Base-by-base conservation (phyloP, 2,113 vertebrate species). In the Thalassarche chlororhynchos region DNA sequence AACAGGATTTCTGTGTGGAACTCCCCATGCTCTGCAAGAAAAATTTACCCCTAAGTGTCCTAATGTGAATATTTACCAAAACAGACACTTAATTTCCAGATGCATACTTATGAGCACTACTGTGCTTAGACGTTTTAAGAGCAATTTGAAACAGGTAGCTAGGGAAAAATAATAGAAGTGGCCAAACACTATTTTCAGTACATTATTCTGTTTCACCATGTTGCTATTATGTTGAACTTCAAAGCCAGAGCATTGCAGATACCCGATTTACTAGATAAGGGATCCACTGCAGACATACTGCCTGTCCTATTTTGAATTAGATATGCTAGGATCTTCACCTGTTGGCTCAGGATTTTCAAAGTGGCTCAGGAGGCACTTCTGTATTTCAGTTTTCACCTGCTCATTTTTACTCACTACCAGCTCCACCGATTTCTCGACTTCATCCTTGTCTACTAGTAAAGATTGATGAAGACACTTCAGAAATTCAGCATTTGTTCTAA, bases 11-110 rank as follows among this genome's bases (percentile, higher is more conserved):
- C 75, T 88, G 38, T 71, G 76, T 74, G 71, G 68, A 92, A 86
- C 76, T 90, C 71, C 64, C 71, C 57, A 70, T 40, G 57, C 68
- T 86, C 83, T 75, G 68, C 55, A 86, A 96, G 68, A 25, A 85
- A 92, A 95, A 92, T 71, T 78, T 87, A 75, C 79, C n/a, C 72
- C 31, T 81, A 92, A 89, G 64, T 89, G 72, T 54, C 72, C 72
- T 89, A 87, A 90, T 84, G 69, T 81, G 88, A 94, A 34, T 94
- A 90, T 97, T 96, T 97, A 95, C 86, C 36, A 70, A 95, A 94
- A 89, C 76, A 96, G 75, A 89, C 71, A 57, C 47, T 96, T 95
- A 54, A 94, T 96, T 95, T 97, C 80, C 84, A 93, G 20, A 75
- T 82, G 61, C 46, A 90, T 42, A 74, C 83, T 88, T 87, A 75